Percentiles rank a stretch among this genome's conserved stretches.
These are phyloP conservation scores for Pempheris klunzingeri DNA, from an alignment of 2,797 vertebrate species.

Conservation along the genomic window DNA sequence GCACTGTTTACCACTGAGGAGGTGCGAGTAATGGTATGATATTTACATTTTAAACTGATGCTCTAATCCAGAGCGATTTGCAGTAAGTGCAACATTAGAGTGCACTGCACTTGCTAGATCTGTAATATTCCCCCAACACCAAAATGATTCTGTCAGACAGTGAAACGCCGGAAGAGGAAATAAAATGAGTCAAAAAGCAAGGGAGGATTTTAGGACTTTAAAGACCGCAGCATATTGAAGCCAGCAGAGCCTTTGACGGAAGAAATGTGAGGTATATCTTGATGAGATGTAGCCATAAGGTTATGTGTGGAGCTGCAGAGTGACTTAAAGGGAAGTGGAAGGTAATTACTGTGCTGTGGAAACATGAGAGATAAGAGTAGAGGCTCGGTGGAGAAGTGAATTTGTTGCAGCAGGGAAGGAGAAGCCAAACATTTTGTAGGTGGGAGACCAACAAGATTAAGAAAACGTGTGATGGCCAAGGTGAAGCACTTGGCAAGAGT, in stretches of 20 bases:
- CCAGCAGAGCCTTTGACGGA: neutral
- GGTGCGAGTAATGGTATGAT: slow-evolving; percentile 12
- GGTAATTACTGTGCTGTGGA: slow-evolving; percentile 24
- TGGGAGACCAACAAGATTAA: slow-evolving; percentile 25
- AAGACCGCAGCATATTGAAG: slow-evolving; percentile 12
- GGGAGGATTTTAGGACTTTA: slow-evolving; percentile 20
- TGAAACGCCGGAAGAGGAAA: slow-evolving; percentile 25
- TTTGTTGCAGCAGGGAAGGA: slow-evolving; percentile 23
- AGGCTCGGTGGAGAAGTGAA: slow-evolving; percentile 13
- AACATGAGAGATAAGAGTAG: slow-evolving; percentile 20
- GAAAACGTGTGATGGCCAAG: slow-evolving; percentile 27
- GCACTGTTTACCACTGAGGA: slow-evolving; percentile 24
- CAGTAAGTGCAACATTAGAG: slow-evolving; percentile 30
- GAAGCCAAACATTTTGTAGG: slow-evolving; percentile 24
- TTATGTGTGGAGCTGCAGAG: slow-evolving; percentile 34
- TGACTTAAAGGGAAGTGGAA: slow-evolving; percentile 31
- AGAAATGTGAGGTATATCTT: slow-evolving; percentile 4
- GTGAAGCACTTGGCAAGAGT: slow-evolving; percentile 39
- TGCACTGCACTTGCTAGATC: slow-evolving; percentile 12
- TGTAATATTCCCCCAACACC: slow-evolving; percentile 29
- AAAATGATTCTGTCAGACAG: slow-evolving; percentile 17
- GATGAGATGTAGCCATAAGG: slow-evolving; percentile 20
- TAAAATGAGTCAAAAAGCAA: slow-evolving; percentile 14
- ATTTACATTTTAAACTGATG: slow-evolving; percentile 51
- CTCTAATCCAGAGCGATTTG: slow-evolving; percentile 36